Conservation (phyloP, 2,113 vertebrate genomes). For the Ginglymostoma cirratum region DNA sequence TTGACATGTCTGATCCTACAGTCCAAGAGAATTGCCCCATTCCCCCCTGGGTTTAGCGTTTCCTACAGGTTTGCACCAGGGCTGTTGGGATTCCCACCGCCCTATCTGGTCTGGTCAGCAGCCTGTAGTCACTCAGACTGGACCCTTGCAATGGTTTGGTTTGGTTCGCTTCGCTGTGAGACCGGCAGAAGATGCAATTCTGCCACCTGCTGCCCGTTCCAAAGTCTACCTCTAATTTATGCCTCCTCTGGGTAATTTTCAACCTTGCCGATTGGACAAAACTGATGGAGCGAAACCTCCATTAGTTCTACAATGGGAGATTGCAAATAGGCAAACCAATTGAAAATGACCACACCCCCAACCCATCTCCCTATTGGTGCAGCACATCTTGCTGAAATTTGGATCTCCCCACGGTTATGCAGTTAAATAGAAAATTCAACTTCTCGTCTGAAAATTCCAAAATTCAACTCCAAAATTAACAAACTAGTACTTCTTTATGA, state of each 20-base stretch:
- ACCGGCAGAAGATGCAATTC: neutral
- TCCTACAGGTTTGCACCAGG: neutral
- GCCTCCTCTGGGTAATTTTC: neutral
- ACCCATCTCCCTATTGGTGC: neutral
- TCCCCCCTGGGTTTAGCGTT: neutral
- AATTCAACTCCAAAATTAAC: neutral
- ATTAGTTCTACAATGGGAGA: neutral
- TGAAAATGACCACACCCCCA: neutral
- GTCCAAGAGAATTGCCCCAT: neutral
- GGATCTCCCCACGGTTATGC: neutral
- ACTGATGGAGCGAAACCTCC: neutral
- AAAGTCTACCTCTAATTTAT: neutral
- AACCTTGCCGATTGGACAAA: neutral
- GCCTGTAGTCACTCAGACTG: neutral
- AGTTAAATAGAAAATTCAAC: neutral
- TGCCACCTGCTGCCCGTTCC: neutral
- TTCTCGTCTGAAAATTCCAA: neutral
- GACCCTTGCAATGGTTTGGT: neutral
- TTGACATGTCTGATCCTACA: neutral
- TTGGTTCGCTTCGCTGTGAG: neutral
- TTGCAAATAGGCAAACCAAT: neutral
- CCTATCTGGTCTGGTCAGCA: neutral
- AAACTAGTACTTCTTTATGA: no score
- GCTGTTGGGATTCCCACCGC: neutral
- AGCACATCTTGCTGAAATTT: neutral